A percentile compares a stretch with the other conserved stretches of the same genome.
Conservation (phyloP, 2,797 vertebrate species). For the Anomalospiza imberbis region DNA sequence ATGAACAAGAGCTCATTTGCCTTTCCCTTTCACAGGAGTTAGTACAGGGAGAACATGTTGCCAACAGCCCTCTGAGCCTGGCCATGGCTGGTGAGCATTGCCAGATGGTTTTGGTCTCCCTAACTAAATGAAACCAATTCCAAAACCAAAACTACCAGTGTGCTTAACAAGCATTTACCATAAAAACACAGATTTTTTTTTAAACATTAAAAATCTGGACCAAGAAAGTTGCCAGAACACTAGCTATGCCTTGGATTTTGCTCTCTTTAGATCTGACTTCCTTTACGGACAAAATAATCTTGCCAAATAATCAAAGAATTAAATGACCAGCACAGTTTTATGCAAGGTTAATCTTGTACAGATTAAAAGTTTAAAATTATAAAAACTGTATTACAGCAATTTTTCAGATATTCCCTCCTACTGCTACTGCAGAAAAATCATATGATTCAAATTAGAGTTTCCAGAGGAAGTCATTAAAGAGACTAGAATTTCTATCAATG, state of each 20-base stretch:
- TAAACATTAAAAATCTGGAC: not conserved
- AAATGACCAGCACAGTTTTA: not conserved
- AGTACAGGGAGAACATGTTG: not conserved
- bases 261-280: not conserved
- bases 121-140: not conserved
- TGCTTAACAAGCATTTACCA: not conserved
- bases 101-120: not conserved
- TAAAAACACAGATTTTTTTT: not conserved
- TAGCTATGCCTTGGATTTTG: not conserved
- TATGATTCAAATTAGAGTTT: slow-evolving; percentile 6
- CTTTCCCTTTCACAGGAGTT: not conserved
- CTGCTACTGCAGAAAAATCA: not conserved
- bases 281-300: not conserved
- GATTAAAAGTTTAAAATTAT: not conserved
- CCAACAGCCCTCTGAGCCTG: not conserved
- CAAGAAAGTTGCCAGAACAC: not conserved
- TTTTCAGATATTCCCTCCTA: not conserved
- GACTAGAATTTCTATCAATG: not conserved
- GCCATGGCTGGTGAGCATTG: not conserved
- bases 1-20: not conserved
- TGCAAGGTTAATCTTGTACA: not conserved
- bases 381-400: not conserved
- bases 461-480: slow-evolving; percentile 34
- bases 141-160: not conserved
- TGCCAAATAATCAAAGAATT: not conserved